Evolutionary conservation across 2,888 invertebrate species (phyloP), one percentile per base, ranked within the genome.

Genomic region (Halictus quadricinctus): DNA sequence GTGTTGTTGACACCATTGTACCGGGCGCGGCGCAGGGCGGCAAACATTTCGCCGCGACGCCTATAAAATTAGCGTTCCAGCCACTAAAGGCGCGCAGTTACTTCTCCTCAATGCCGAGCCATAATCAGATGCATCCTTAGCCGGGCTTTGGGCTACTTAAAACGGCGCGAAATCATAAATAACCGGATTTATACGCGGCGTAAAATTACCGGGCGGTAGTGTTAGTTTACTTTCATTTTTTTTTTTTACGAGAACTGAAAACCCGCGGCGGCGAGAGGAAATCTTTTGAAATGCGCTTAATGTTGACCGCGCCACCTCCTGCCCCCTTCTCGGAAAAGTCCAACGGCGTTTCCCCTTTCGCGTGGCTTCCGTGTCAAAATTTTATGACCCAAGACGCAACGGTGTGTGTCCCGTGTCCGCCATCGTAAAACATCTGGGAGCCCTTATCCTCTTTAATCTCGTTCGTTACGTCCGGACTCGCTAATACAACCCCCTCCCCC

Each of bases 381-480:
- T 90, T 90, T 88, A 90, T 76, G 89, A 88, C 58, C 83, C 25
- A 46, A 74, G 84, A 72, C 79, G 83, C 85, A 72, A 83, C 80
- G 85, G 58, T 58, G 58, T 58, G 83, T 85, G 85, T 69, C 41
- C 83, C 90, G 74, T 78, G 82, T 86, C 76, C 74, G 60, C 82
- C 85, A 72, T 72, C 90, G 80, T 90, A 90, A 90, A 90, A 88
- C 84, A 87, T 85, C 86, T 86, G 74, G 74, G 79, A 81, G 72
- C 74, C 75, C 85, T 90, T 88, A 90, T 89, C 88, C 87, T 86
- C 79, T 88, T 82, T 89, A 90, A 88, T 90, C 90, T 90, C 81
- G 83, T 90, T 90, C 89, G 90, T 87, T 90, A 86, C 79, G 84
- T 41, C 76, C 77, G 46, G 18, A 81, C 73, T 81, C 86, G 89